These are phyloP conservation scores for Microtus montanus DNA, from an alignment of 2,113 vertebrate genomes.

Conservation along the genomic window DNA sequence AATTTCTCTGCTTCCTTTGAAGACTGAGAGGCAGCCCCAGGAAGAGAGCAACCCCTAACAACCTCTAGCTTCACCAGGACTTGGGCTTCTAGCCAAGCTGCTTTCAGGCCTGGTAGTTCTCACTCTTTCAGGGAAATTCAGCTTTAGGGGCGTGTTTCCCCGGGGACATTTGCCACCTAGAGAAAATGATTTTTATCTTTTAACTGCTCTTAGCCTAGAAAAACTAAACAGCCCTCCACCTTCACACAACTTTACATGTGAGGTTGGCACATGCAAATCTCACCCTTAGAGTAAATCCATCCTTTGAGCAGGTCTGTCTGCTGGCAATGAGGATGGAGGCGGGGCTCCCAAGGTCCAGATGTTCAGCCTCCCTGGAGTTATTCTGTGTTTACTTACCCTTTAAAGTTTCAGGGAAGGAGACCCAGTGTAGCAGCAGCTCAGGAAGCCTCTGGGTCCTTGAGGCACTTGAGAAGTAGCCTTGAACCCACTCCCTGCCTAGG, in stretches of 20 bases:
- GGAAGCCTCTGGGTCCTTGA: background rate
- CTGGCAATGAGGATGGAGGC: background rate
- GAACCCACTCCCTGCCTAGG: conserved; percentile 68
- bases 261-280: background rate
- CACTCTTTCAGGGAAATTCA: conserved; percentile 45
- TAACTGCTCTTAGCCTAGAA: conserved; percentile 52
- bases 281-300: background rate
- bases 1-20: conserved; percentile 63
- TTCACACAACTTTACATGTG: background rate
- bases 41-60: background rate
- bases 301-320: background rate
- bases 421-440: background rate
- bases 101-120: conserved; percentile 36
- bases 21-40: conserved; percentile 23
- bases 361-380: background rate
- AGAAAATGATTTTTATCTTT: conserved; percentile 63
- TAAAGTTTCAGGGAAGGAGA: background rate
- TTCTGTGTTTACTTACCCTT: background rate
- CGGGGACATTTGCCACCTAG: conserved; percentile 6
- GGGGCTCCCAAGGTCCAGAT: background rate
- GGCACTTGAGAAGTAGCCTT: background rate
- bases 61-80: background rate
- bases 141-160: background rate
- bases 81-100: conserved; percentile 27
- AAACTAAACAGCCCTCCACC: conserved; percentile 1